Conservation (phyloP, 2,888 invertebrate species). For the Drosophila kuntzei region DNA sequence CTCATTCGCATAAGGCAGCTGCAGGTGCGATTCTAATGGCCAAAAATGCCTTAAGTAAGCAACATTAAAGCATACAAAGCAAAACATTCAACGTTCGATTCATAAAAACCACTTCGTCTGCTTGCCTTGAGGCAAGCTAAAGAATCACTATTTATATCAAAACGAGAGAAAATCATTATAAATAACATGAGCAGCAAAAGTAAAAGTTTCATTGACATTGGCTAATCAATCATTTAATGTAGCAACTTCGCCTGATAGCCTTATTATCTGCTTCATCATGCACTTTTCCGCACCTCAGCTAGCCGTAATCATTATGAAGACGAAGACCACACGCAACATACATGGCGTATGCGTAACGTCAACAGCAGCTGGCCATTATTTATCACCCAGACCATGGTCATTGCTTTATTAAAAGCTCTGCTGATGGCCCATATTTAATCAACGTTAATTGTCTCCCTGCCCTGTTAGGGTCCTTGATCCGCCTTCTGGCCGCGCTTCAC, state of each 20-base stretch:
- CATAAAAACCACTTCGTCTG: conserved; percentile 18
- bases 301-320: conserved; percentile 1
- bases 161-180: conserved; percentile 10
- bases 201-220: conserved; percentile 9
- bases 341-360: conserved; percentile 46
- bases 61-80: conserved; percentile 49
- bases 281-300: conserved; percentile 25
- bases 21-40: conserved; percentile 41
- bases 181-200: neutral
- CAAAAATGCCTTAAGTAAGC: conserved; percentile 72
- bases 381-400: conserved; percentile 4
- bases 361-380: conserved; percentile 30
- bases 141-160: conserved; percentile 12
- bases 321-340: conserved; percentile 8
- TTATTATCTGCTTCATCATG: conserved; percentile 41
- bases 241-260: conserved; percentile 1
- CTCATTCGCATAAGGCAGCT: conserved; percentile 57
- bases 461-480: neutral
- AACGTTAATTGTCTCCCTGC: conserved; percentile 57
- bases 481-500: neutral
- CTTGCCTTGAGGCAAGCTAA: neutral
- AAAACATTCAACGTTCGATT: conserved; percentile 18
- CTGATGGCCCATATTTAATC: conserved; percentile 76
- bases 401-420: conserved; percentile 34
- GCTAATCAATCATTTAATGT: conserved; percentile 26